phyloP scores from a whole-genome alignment of 2,113 vertebrate genomes.

The Ornithorhynchus anatinus region DNA sequence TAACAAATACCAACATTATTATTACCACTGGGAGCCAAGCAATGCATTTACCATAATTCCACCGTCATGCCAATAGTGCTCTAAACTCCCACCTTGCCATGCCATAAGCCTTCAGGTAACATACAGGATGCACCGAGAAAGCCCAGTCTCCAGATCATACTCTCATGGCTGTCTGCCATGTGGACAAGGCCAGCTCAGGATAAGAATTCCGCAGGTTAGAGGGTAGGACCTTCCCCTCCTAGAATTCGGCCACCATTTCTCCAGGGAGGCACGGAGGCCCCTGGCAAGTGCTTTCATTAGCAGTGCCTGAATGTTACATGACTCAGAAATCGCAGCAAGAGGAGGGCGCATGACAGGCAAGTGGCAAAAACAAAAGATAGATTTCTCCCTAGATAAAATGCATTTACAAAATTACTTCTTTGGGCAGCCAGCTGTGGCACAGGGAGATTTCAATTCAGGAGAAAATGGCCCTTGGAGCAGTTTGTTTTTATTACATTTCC shows the following conservation, averaged over 20 bases:
- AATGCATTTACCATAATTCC: too few species aligned
- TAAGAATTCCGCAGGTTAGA: not conserved
- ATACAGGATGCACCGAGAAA: too few species aligned
- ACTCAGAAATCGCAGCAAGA: not conserved
- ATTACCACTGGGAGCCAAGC: too few species aligned
- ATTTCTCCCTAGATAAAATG: conserved; percentile 11
- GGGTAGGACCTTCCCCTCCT: not conserved
- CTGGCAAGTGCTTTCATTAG: not conserved
- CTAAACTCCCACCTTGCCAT: too few species aligned
- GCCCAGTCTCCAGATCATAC: conserved; percentile 1
- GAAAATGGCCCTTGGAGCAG: conserved; percentile 24
- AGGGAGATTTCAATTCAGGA: conserved; percentile 3
- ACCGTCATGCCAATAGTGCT: too few species aligned
- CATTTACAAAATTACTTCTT: conserved; percentile 46
- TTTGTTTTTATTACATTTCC: conserved; percentile 26
- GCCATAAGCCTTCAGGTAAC: too few species aligned
- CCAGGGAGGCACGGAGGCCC: not conserved
- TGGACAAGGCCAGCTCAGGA: conserved; percentile 16
- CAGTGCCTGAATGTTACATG: not conserved
- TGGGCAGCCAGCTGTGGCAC: conserved; percentile 27
- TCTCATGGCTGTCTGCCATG: too few species aligned
- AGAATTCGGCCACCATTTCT: not conserved
- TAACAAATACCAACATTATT: too few species aligned
- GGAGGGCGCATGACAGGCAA: not conserved
- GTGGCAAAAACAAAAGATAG: conserved; percentile 40